Percentiles rank a stretch among this genome's conserved stretches.
These are phyloP conservation scores for Poecilia velifera DNA, from an alignment of 2,797 vertebrate genomes.

Conservation along the genomic window DNA sequence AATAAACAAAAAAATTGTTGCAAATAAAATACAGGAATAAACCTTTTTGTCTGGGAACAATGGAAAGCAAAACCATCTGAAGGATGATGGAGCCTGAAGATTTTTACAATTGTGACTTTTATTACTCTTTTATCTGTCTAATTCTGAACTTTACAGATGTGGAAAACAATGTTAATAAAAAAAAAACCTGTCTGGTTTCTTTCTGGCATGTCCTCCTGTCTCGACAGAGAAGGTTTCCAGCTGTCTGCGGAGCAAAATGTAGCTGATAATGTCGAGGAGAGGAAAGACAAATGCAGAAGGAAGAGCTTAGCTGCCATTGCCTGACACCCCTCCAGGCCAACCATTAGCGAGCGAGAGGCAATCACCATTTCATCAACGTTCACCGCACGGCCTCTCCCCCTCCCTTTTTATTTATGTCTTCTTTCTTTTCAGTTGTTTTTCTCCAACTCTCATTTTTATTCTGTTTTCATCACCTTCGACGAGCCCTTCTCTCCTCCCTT, in stretches of 20 bases:
- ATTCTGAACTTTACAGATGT: background rate
- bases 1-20: background rate
- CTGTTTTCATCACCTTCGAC: conserved; percentile 51
- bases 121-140: background rate
- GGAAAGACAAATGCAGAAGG: conserved; percentile 48
- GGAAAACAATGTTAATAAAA: background rate
- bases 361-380: conserved; percentile 81
- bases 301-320: conserved; percentile 64
- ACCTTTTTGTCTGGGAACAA: background rate
- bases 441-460: conserved; percentile 65
- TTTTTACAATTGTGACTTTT: background rate
- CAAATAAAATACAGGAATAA: background rate
- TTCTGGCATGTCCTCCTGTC: background rate
- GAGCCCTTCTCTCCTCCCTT: conserved; percentile 30
- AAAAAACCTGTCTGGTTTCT: background rate
- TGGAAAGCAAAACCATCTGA: background rate
- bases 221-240: conserved; percentile 7
- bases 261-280: conserved; percentile 35
- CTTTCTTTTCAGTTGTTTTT: conserved; percentile 58
- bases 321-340: conserved; percentile 74
- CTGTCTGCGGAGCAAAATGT: conserved; percentile 36
- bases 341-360: conserved; percentile 80
- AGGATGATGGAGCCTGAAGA: background rate
- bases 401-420: conserved; percentile 61
- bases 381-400: conserved; percentile 48